Percentiles rank a stretch among this genome's conserved stretches.
Conservation (phyloP, 2,113 vertebrate genomes). For the Malaclemys terrapin region DNA sequence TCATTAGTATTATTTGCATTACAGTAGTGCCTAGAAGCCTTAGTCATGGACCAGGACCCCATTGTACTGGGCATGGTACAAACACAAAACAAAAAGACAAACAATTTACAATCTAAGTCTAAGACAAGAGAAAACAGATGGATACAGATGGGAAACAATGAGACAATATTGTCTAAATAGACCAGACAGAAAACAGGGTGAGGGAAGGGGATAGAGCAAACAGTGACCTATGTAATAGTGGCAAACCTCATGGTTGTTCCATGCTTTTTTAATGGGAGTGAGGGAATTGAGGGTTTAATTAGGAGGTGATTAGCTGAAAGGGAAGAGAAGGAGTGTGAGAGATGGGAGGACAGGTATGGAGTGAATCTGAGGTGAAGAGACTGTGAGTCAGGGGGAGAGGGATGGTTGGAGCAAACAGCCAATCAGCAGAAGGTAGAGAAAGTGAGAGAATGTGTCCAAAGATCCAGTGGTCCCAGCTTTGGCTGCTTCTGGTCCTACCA, state of each 20-base stretch:
- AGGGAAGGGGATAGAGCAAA: neutral
- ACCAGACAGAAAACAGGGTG: neutral
- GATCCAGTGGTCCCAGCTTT: neutral
- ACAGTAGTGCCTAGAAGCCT: neutral
- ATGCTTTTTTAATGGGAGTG: neutral
- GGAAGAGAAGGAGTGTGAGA: neutral
- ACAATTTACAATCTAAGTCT: neutral
- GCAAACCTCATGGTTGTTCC: neutral
- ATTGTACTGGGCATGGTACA: neutral
- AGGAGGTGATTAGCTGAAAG: neutral
- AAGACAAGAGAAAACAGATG: neutral
- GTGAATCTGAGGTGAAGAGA: neutral
- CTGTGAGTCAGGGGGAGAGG: neutral
- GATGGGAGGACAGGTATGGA: neutral
- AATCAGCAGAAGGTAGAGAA: neutral
- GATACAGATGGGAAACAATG: neutral
- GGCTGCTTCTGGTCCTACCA: neutral
- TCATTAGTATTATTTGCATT: neutral
- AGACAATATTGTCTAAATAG: neutral
- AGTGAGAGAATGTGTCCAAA: neutral
- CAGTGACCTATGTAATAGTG: neutral
- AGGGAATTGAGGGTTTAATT: too few species aligned
- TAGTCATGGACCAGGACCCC: neutral
- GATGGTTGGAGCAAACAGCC: neutral
- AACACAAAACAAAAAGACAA: neutral